Evolutionary conservation across 1,140 invertebrate species (phyloP), one percentile per base, ranked within the genome.

Genomic region (Eriocheir sinensis): DNA sequence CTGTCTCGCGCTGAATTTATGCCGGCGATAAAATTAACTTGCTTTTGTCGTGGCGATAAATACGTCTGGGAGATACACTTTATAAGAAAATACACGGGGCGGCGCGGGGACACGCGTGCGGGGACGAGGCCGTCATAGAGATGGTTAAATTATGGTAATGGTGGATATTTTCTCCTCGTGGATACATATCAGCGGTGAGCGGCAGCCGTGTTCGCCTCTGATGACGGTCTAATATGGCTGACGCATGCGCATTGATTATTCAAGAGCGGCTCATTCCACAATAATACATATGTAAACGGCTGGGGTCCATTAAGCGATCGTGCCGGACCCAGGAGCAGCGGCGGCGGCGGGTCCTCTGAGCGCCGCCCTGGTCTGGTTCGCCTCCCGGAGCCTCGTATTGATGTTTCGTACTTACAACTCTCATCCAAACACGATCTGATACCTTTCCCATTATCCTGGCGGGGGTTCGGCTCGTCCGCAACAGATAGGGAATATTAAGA

Each of bases 71-170:
- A n/a, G 60, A 72, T 72, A 72, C 60, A n/a, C 60, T 72, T 72
- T 72, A 72, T 72, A 72, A 72, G 21, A 72, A 27, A 2, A 72
- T 21, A 72, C 60, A 72, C 60, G 12, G 27, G 27, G 60, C 60
- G 12, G 21, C 21, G 27, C 0, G 21, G 12, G 60, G 60, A 72
- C 60, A 72, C 17, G 27, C 6, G 60, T 72, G 60, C 60, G 21
- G 60, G 60, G 27, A n/a, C 60, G 60, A n/a, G 6, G 60, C 1
- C 60, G 17, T 72, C 60, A 72, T 72, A 72, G 60, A 72, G 60
- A 72, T 72, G 60, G 60, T n/a, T 72, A 72, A 72, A 72, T 72
- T 72, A 72, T 72, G 60, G 60, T 72, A 72, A 72, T 72, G 60
- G 60, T 72, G 60, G 53, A 72, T 72, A 72, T 72, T 72, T 72